A percentile compares a stretch with the other conserved stretches of the same genome.
phyloP scores from a whole-genome alignment of 2,888 invertebrate genomes.

The Neocrepidodera transversa region DNA sequence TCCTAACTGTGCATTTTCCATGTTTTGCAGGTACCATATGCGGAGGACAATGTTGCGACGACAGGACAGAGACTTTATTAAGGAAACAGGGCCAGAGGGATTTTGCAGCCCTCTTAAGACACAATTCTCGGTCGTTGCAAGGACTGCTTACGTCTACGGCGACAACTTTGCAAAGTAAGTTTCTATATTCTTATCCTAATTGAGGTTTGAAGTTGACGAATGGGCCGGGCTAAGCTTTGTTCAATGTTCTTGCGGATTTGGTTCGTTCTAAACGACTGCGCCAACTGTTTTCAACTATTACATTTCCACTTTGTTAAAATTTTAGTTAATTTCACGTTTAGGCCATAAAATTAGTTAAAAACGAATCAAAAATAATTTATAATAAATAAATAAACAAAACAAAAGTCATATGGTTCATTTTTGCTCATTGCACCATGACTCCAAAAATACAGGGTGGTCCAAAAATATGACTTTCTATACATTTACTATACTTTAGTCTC shows the following conservation, averaged over 20 bases:
- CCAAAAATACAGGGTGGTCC: no score
- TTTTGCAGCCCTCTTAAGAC: constrained; percentile 73
- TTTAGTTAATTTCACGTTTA: no score
- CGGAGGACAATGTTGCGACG: constrained; percentile 74
- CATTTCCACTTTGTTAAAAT: no score
- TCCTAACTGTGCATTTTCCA: constrained; percentile 11
- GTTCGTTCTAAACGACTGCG: background rate
- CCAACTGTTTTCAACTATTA: background rate
- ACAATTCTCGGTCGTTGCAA: constrained; percentile 76
- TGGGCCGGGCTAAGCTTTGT: constrained; percentile 3
- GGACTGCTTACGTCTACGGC: constrained; percentile 78
- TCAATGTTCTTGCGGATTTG: background rate
- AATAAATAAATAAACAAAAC: no score
- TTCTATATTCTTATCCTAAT: constrained; percentile 5
- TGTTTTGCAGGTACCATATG: constrained; percentile 63
- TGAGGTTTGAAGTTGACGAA: constrained; percentile 8
- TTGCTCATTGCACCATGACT: no score
- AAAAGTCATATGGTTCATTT: no score
- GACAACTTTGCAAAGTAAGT: constrained; percentile 77
- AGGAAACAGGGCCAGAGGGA: constrained; percentile 67
- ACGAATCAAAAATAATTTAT: no score
- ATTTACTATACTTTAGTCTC: no score
- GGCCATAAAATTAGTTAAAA: no score
- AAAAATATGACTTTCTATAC: no score
- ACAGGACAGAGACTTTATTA: constrained; percentile 68